These are phyloP conservation scores for Conistra vaccinii DNA, from an alignment of 2,888 invertebrate genomes.

Conservation along the genomic window DNA sequence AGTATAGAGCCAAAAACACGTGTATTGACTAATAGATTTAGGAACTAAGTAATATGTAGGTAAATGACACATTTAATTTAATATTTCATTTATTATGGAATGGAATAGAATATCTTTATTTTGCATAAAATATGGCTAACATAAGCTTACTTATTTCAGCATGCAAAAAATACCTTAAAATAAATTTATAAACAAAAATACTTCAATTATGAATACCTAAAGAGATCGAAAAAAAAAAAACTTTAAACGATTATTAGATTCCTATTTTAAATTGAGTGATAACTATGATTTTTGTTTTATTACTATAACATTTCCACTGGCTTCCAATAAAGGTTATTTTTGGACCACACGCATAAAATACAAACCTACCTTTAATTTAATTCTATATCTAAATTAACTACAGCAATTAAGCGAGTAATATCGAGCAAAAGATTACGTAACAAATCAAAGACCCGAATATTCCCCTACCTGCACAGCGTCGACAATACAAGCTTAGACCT, in stretches of 20 bases:
- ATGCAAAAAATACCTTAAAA: too few relatives aligned
- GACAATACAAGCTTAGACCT: slow-evolving; percentile 81
- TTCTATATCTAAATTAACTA: slow-evolving; percentile 71
- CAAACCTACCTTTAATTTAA: slow-evolving; percentile 46
- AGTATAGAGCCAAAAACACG: slow-evolving; percentile 8
- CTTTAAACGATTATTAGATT: not conserved
- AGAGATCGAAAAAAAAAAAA: too few relatives aligned
- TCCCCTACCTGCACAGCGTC: slow-evolving; percentile 78
- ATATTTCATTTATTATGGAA: too few relatives aligned
- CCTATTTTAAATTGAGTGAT: not conserved
- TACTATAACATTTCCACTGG: not conserved
- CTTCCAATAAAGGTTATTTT: not conserved
- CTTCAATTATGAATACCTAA: too few relatives aligned
- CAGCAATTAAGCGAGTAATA: slow-evolving; percentile 76
- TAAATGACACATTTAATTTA: too few relatives aligned
- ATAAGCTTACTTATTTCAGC: too few relatives aligned
- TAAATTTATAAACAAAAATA: too few relatives aligned
- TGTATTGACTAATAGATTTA: not conserved
- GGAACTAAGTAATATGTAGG: too few relatives aligned
- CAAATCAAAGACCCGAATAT: slow-evolving; percentile 82
- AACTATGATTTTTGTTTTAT: not conserved
- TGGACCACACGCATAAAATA: not conserved
- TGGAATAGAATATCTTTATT: too few relatives aligned
- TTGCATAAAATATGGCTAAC: too few relatives aligned
- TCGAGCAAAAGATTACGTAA: slow-evolving; percentile 79